Evolutionary conservation across 1,140 invertebrate genomes (phyloP), one percentile per base, ranked within the genome.

Genomic region (Chironomus tepperi): DNA sequence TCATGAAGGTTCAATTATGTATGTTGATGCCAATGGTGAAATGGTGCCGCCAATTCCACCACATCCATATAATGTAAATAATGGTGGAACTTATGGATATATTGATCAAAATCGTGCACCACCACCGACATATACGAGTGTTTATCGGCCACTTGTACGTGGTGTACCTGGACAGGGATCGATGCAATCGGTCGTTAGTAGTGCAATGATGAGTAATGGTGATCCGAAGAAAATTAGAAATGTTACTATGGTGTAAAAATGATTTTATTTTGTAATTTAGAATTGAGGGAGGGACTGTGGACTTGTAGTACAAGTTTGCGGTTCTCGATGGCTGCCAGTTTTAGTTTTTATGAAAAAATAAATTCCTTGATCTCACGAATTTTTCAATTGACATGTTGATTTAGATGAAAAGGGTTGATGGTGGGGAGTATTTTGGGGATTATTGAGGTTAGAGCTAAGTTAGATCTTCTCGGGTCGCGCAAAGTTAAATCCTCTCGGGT

Each of bases 191-290:
- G 83, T 84, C 24, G 83, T 81, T 76, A 83, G 82, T 75, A 78
- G 78, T 15, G 80, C 81, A 65, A 57, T 21, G 73, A 57, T 57
- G 47, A 57, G 47, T 15, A 57, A 57, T 70, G 18, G 65, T 70
- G 65, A 18, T 70, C 15, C 2, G 9, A 77, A 78, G 64, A 82
- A 82, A 75, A 82, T 82, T 64, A 73, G 83, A 43, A 84, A 84
- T 75, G 81, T 84, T 43, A 84, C 83, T 2, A 83, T 83, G 82
- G 83, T 84, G 10, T 84, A 57, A 74, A 57, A 57, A n/a, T n/a
- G n/a, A n/a, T n/a, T n/a, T n/a, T n/a, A n/a, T n/a, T n/a, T n/a
- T n/a, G n/a, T 57, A n/a, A 12, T 57, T 57, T 2, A 57, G 24
- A 2, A 34, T 34, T 34, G 24, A 34, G 24, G 5, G n/a, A n/a